phyloP scores from a whole-genome alignment of 1,140 invertebrate species.

The Maconellicoccus hirsutus region DNA sequence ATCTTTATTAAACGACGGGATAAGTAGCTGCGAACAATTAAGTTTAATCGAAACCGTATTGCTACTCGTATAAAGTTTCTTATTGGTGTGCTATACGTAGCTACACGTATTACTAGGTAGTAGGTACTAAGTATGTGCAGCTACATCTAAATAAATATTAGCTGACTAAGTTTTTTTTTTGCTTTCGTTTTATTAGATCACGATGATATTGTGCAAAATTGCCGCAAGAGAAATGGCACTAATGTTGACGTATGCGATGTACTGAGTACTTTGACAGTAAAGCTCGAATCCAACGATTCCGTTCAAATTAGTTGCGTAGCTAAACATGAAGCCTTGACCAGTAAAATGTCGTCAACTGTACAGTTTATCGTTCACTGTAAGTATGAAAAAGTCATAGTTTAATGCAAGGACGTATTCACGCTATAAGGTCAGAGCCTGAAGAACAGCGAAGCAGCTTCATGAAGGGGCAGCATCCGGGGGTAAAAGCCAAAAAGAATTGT shows the following conservation, averaged over 20 bases:
- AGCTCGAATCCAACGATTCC: conserved; percentile 71
- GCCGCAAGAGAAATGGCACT: not conserved
- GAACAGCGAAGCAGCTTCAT: no score
- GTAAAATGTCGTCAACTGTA: conserved; percentile 60
- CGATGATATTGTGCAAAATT: not conserved
- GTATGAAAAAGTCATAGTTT: no score
- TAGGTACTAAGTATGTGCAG: no score
- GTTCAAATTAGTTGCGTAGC: conserved; percentile 83
- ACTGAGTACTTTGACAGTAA: conserved; percentile 49
- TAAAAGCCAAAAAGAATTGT: no score
- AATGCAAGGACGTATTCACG: no score
- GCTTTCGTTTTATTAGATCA: not conserved
- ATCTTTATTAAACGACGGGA: not conserved
- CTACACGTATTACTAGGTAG: no score
- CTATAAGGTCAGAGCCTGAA: no score
- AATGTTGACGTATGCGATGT: not conserved
- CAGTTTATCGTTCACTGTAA: conserved; percentile 82
- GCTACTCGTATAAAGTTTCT: not conserved
- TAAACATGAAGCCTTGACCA: conserved; percentile 67
- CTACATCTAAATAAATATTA: no score
- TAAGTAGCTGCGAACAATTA: not conserved
- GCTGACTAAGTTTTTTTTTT: no score
- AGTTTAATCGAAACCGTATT: not conserved
- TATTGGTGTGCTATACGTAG: no score
- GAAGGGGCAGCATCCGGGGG: no score